A percentile compares a stretch with the other conserved stretches of the same genome.
These are phyloP conservation scores for Aleiodes testaceus DNA, from an alignment of 2,888 invertebrate species.

Conservation along the genomic window DNA sequence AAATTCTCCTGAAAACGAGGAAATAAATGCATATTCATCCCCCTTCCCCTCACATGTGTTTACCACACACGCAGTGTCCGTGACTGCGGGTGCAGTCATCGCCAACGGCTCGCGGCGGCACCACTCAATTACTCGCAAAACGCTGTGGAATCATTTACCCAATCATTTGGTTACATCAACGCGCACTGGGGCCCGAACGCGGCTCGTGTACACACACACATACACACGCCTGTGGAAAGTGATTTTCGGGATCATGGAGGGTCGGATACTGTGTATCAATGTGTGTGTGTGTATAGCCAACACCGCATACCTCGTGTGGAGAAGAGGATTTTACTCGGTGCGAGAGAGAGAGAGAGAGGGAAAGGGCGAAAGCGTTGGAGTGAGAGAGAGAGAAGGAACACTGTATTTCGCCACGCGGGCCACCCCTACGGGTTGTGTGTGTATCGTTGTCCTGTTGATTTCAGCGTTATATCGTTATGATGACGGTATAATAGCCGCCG, in stretches of 20 bases:
- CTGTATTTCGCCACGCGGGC: constrained; percentile 68
- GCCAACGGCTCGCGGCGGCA: constrained; percentile 58
- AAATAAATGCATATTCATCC: constrained; percentile 11
- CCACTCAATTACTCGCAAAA: constrained; percentile 73
- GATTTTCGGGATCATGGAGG: background rate
- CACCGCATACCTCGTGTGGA: constrained; percentile 33
- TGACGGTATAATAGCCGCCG: constrained; percentile 71
- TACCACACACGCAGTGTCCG: constrained; percentile 32
- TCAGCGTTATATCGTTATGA: constrained; percentile 71
- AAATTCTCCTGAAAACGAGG: background rate
- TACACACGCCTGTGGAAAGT: background rate
- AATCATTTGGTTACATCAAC: constrained; percentile 73
- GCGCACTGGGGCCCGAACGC: constrained; percentile 63
- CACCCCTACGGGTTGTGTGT: constrained; percentile 49
- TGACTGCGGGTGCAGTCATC: constrained; percentile 54
- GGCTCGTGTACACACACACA: constrained; percentile 46
- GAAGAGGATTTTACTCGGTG: constrained; percentile 38
- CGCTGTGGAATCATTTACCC: constrained; percentile 73
- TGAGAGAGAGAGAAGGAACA: constrained; percentile 49
- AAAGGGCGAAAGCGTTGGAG: constrained; percentile 7
- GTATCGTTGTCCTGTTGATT: constrained; percentile 70
- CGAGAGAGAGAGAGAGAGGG: constrained; percentile 40
- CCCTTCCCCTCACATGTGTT: constrained; percentile 17
- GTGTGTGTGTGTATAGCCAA: background rate
- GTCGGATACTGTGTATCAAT: background rate